phyloP scores from a whole-genome alignment of 2,113 vertebrate genomes.

The Erinaceus europaeus region DNA sequence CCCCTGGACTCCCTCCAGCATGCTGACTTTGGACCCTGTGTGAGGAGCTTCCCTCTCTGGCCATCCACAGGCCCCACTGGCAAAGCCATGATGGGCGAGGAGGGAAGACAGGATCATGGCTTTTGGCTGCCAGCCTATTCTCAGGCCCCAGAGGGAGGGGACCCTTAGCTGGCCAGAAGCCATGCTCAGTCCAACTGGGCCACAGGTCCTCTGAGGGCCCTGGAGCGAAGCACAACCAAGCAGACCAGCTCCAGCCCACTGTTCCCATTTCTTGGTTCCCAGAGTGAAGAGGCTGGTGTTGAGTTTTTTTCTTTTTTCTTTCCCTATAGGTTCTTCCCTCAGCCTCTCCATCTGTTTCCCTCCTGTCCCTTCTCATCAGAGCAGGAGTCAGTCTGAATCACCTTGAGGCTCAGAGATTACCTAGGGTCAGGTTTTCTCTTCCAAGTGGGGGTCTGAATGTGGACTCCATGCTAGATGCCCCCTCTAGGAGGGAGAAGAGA shows the following conservation, averaged over 20 bases:
- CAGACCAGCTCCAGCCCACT: not conserved
- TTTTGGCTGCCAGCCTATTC: conserved; percentile 65
- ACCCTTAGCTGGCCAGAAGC: conserved; percentile 23
- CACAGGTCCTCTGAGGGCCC: not conserved
- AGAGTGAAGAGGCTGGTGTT: not conserved
- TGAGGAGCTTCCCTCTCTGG: conserved; percentile 32
- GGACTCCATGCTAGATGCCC: too few species aligned
- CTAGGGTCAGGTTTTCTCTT: not conserved
- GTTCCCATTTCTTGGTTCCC: not conserved
- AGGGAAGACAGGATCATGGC: conserved; percentile 38
- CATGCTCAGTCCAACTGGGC: not conserved
- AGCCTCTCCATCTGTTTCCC: not conserved
- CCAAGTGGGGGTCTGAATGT: not conserved
- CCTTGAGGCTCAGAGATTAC: too few species aligned
- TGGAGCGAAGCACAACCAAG: not conserved
- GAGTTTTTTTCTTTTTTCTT: too few species aligned
- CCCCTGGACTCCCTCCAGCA: conserved; percentile 73
- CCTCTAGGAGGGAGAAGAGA: not conserved
- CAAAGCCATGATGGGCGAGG: not conserved
- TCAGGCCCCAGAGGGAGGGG: conserved; percentile 30
- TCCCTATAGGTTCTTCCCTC: not conserved
- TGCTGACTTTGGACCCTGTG: conserved; percentile 56
- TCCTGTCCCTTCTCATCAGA: not conserved
- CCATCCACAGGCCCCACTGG: conserved; percentile 6
- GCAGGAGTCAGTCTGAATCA: not conserved